Conservation (phyloP, 2,113 vertebrate genomes). For the Calidris pugnax region DNA sequence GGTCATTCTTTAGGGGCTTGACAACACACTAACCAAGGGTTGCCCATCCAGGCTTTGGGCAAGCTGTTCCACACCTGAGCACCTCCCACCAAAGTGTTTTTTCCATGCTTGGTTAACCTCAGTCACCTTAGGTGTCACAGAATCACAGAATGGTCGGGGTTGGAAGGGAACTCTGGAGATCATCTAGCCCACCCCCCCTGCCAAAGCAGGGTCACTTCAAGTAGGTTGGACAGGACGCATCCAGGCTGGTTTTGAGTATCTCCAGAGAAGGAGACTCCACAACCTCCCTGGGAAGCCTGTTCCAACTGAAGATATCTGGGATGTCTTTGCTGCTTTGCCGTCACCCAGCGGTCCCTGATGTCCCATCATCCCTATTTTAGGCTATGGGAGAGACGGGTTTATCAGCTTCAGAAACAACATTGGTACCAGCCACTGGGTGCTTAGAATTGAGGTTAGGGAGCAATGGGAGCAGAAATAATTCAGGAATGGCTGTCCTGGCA, state of each 20-base stretch:
- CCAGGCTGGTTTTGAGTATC: too few species aligned
- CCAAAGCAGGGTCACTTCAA: too few species aligned
- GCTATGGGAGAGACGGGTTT: not conserved
- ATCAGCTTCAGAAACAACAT: not conserved
- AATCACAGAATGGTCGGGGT: too few species aligned
- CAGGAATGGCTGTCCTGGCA: not conserved
- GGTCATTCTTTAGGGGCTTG: not conserved
- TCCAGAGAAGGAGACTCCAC: too few species aligned
- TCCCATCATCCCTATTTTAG: not conserved
- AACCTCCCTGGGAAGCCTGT: too few species aligned
- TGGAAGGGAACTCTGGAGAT: too few species aligned
- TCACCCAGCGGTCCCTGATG: not conserved
- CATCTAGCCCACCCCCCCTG: too few species aligned
- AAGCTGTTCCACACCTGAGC: not conserved
- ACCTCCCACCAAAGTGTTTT: not conserved
- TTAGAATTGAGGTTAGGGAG: not conserved
- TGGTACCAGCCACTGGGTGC: not conserved
- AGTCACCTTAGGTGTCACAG: not conserved
- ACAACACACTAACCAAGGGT: not conserved
- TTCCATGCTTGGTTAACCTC: not conserved
- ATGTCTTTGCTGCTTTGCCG: not conserved
- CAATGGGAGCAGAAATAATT: not conserved
- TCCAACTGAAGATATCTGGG: not conserved
- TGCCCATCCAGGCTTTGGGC: not conserved
- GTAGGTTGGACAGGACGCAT: too few species aligned